Conservation (phyloP, 1,140 invertebrate genomes). For the Cephus cinctus region DNA sequence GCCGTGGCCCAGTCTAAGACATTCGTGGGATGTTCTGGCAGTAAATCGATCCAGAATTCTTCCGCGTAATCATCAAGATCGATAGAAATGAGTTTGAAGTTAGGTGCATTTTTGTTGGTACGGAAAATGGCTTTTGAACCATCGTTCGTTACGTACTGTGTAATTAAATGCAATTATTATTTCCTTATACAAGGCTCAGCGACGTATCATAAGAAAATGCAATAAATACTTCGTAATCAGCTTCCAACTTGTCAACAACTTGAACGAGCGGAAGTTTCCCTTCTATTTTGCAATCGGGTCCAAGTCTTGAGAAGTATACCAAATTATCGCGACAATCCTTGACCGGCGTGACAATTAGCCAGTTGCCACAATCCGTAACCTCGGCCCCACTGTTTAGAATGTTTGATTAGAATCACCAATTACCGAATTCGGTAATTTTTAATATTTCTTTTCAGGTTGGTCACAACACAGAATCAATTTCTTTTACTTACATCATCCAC, state of each 20-base stretch:
- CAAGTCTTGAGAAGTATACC: constrained; percentile 79
- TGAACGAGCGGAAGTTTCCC: constrained; percentile 68
- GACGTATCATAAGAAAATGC: too few relatives aligned
- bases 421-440: constrained; percentile 5
- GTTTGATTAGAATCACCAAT: constrained; percentile 40
- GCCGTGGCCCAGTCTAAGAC: constrained; percentile 87
- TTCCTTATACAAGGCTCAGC: too few relatives aligned
- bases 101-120: constrained; percentile 92
- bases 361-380: constrained; percentile 91
- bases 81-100: constrained; percentile 85
- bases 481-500: constrained; percentile 80
- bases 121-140: constrained; percentile 82
- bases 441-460: background rate
- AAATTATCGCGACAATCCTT: constrained; percentile 88
- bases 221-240: constrained; percentile 96
- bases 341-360: constrained; percentile 75
- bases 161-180: too few relatives aligned
- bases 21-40: constrained; percentile 82
- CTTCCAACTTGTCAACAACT: constrained; percentile 88
- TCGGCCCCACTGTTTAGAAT: constrained; percentile 63
- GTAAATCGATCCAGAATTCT: constrained; percentile 81
- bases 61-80: constrained; percentile 78
- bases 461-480: constrained; percentile 10
- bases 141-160: constrained; percentile 89
- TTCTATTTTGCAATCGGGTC: constrained; percentile 60